These are phyloP conservation scores for Calosoma granatense DNA, from an alignment of 1,140 invertebrate genomes.

Conservation along the genomic window DNA sequence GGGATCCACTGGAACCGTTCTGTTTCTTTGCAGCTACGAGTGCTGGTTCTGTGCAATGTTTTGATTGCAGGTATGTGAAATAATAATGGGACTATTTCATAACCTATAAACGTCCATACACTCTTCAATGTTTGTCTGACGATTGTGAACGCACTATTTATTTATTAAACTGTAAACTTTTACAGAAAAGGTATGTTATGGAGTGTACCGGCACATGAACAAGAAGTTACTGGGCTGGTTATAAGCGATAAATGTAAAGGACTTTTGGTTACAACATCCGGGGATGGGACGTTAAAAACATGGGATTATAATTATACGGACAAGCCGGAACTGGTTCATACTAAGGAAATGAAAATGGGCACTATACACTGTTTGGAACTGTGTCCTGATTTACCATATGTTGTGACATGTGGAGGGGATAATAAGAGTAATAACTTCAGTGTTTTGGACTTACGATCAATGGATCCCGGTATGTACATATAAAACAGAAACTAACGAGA, in stretches of 20 bases:
- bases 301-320: constrained; percentile 52
- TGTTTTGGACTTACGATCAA: constrained; percentile 60
- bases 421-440: constrained; percentile 68
- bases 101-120: not conserved
- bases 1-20: constrained; percentile 67
- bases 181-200: constrained; percentile 51
- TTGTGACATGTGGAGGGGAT: constrained; percentile 73
- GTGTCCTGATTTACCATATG: constrained; percentile 72
- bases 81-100: constrained; percentile 32
- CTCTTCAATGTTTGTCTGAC: too few species aligned
- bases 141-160: too few species aligned
- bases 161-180: too few species aligned
- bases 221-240: constrained; percentile 68
- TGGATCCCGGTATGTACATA: constrained; percentile 51
- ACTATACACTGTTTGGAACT: constrained; percentile 59
- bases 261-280: constrained; percentile 58
- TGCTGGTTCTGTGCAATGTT: constrained; percentile 65
- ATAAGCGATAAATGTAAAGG: constrained; percentile 57
- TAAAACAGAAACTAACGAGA: too few species aligned
- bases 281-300: constrained; percentile 64
- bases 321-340: constrained; percentile 27
- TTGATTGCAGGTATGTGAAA: constrained; percentile 71
- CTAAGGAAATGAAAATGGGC: constrained; percentile 56
- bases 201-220: constrained; percentile 65
- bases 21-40: constrained; percentile 70